Conservation (phyloP, 2,113 vertebrate species). For the Nibea coibor region DNA sequence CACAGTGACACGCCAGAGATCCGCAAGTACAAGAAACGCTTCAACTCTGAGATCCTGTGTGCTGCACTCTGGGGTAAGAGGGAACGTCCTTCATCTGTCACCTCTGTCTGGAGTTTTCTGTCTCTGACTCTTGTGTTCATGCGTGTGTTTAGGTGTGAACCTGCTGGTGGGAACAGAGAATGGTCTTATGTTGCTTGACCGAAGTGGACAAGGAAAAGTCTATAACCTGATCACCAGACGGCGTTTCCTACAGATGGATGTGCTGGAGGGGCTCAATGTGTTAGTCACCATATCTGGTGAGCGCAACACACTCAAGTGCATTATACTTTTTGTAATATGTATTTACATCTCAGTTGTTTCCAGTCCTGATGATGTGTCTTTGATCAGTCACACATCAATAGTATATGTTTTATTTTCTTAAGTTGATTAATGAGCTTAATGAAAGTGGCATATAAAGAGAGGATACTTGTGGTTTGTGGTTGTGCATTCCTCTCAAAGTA, state of each 20-base stretch:
- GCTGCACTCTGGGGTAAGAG: slow-evolving; percentile 95
- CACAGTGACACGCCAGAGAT: slow-evolving; percentile 98
- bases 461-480: not conserved
- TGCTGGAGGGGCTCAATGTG: slow-evolving; percentile 97
- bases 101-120: not conserved
- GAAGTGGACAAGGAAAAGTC: slow-evolving; percentile 98
- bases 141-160: slow-evolving; percentile 89
- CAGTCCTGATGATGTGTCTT: not conserved
- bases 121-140: slow-evolving; percentile 9
- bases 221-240: slow-evolving; percentile 97
- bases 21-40: slow-evolving; percentile 98
- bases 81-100: too few relatives aligned
- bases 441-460: not conserved
- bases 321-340: not conserved
- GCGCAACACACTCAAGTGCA: not conserved
- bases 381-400: not conserved
- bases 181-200: slow-evolving; percentile 95
- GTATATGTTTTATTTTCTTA: not conserved
- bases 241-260: slow-evolving; percentile 98
- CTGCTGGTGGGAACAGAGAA: slow-evolving; percentile 97
- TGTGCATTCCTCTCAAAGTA: not conserved
- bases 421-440: not conserved
- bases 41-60: slow-evolving; percentile 98
- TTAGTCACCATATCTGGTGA: slow-evolving; percentile 98
- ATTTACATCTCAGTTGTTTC: not conserved